Percentiles rank a stretch among this genome's conserved stretches.
Evolutionary conservation across 2,113 vertebrate genomes (phyloP).

Genomic region (Vidua macroura): DNA sequence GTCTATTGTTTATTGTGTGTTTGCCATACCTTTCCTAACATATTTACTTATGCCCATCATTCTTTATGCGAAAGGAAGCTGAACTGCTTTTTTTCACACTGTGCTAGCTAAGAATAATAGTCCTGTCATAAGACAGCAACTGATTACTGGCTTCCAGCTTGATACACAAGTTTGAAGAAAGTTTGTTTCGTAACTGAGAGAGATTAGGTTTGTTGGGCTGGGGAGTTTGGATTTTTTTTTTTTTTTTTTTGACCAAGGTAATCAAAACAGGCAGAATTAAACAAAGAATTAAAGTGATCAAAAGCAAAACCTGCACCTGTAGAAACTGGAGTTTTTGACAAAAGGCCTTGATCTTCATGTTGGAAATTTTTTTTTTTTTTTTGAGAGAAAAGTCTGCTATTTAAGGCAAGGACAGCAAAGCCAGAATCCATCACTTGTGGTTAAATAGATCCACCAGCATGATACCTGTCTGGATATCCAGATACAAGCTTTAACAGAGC

Average conservation of each 20-base stretch:
- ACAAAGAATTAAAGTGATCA: not conserved
- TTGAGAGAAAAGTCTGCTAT: not conserved
- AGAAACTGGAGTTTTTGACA: not conserved
- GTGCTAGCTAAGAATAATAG: constrained; percentile 28
- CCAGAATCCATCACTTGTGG: not conserved
- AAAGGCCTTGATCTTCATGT: not conserved
- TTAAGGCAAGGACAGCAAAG: not conserved
- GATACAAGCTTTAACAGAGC: not conserved
- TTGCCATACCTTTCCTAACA: not conserved
- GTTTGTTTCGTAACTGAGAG: not conserved
- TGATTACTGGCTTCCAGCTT: not conserved
- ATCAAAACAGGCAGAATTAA: not conserved
- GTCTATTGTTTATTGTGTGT: not conserved
- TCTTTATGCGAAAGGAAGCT: constrained; percentile 24
- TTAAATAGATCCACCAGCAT: not conserved
- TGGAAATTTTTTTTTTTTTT: not conserved
- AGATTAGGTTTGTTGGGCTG: not conserved
- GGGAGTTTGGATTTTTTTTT: not conserved
- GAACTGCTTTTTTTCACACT: constrained; percentile 28
- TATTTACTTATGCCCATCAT: constrained; percentile 5
- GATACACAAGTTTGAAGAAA: not conserved
- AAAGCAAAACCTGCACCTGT: not conserved
- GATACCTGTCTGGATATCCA: not conserved
- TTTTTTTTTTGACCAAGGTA: not conserved
- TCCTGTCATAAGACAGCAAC: not conserved